A percentile compares a stretch with the other conserved stretches of the same genome.
These are phyloP conservation scores for Aldrovandia affinis DNA, from an alignment of 2,797 vertebrate species.

Conservation along the genomic window DNA sequence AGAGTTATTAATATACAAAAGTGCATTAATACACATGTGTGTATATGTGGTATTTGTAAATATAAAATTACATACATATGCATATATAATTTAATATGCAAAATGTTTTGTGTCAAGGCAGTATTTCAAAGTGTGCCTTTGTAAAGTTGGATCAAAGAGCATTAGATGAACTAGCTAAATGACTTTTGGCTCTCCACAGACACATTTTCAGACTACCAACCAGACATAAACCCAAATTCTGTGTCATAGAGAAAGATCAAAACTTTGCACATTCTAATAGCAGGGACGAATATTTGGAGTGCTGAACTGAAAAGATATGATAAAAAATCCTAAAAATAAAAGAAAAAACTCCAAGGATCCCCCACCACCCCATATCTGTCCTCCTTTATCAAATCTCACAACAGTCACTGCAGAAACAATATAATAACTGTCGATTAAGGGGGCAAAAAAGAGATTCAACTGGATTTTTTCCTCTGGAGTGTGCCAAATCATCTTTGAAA, in stretches of 20 bases:
- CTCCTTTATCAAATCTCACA: conserved; percentile 67
- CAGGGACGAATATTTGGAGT: conserved; percentile 59
- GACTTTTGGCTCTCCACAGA: not conserved
- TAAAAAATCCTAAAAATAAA: conserved; percentile 48
- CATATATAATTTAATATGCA: conserved; percentile 42
- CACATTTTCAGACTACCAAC: not conserved
- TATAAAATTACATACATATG: conserved; percentile 55
- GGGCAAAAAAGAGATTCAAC: conserved; percentile 49
- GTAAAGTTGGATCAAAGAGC: conserved; percentile 45
- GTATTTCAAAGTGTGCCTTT: conserved; percentile 25
- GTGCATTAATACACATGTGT: conserved; percentile 33
- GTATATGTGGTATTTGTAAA: conserved; percentile 65
- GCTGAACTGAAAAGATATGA: conserved; percentile 68
- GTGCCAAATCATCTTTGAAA: conserved; percentile 64
- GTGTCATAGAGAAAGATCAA: not conserved
- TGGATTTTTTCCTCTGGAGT: conserved; percentile 73
- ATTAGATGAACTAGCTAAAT: conserved; percentile 34
- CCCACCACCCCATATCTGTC: conserved; percentile 52
- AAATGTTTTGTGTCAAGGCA: conserved; percentile 29
- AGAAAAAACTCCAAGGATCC: conserved; percentile 33
- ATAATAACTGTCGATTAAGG: conserved; percentile 67
- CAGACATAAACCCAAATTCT: not conserved
- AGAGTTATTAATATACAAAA: conserved; percentile 56
- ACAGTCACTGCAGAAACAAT: conserved; percentile 72
- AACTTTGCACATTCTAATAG: conserved; percentile 38